A percentile compares a stretch with the other conserved stretches of the same genome.
These are phyloP conservation scores for Hirtodrosophila trivittata DNA, from an alignment of 2,888 invertebrate genomes.

Conservation along the genomic window DNA sequence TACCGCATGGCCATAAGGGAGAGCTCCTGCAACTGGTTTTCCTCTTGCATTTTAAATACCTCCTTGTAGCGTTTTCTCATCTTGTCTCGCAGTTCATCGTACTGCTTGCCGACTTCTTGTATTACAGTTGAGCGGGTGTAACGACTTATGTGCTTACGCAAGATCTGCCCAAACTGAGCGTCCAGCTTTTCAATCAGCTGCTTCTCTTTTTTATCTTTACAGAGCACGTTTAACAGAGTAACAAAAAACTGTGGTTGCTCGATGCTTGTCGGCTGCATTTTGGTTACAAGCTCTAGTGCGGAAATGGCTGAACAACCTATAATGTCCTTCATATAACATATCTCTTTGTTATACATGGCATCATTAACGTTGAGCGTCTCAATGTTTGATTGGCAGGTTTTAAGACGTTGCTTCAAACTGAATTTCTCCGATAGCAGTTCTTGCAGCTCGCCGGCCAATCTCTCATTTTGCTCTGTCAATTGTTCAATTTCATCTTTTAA, in stretches of 20 bases:
- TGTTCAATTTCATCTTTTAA: slow-evolving; percentile 13
- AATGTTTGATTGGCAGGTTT: background rate
- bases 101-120: slow-evolving; percentile 46
- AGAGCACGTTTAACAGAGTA: slow-evolving; percentile 39
- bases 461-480: slow-evolving; percentile 28
- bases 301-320: slow-evolving; percentile 33
- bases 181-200: slow-evolving; percentile 50
- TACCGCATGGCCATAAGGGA: slow-evolving; percentile 61
- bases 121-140: slow-evolving; percentile 31
- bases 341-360: slow-evolving; percentile 23
- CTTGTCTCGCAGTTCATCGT: slow-evolving; percentile 49
- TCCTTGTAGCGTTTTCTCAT: slow-evolving; percentile 54
- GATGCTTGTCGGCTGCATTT: background rate
- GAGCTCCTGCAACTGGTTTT: slow-evolving; percentile 58
- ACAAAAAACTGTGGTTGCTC: slow-evolving; percentile 34
- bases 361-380: background rate
- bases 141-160: slow-evolving; percentile 39
- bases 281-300: slow-evolving; percentile 23
- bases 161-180: slow-evolving; percentile 39
- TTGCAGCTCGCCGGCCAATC: slow-evolving; percentile 27
- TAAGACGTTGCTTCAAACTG: background rate
- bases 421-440: slow-evolving; percentile 18
- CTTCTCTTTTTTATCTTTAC: slow-evolving; percentile 34
- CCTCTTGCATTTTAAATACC: slow-evolving; percentile 47
- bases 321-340: slow-evolving; percentile 39